Evolutionary conservation across 2,888 invertebrate species (phyloP).

Genomic region (Lasioglossum malachurum): DNA sequence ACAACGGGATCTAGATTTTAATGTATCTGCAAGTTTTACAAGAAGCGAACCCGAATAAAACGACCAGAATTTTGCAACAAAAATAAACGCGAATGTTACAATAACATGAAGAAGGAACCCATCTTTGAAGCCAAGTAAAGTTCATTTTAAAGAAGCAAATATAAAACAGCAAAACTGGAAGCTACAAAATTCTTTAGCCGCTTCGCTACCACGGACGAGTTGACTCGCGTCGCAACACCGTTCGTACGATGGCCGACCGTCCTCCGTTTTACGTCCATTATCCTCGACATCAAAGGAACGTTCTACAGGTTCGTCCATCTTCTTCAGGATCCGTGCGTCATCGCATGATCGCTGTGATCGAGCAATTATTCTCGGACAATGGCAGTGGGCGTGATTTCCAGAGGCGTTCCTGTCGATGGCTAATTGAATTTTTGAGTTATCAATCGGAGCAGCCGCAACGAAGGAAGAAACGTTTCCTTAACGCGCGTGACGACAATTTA

Average conservation of each 20-base stretch:
- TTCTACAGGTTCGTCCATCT: neutral
- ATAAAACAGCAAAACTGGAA: too few species aligned
- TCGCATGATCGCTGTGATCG: neutral
- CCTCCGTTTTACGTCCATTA: neutral
- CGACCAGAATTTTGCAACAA: too few species aligned
- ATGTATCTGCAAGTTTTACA: neutral
- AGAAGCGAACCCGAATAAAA: neutral
- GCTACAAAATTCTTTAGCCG: neutral
- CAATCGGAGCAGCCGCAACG: neutral
- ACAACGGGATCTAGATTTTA: neutral
- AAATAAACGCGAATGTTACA: too few species aligned
- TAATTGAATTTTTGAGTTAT: conserved; percentile 11
- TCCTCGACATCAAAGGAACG: neutral
- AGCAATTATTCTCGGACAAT: neutral
- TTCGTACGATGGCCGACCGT: too few species aligned
- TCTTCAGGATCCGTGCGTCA: neutral
- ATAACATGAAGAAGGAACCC: too few species aligned
- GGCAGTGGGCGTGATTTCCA: neutral
- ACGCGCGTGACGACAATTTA: conserved; percentile 1
- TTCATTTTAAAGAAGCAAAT: too few species aligned
- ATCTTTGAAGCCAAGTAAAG: too few species aligned
- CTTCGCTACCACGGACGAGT: too few species aligned
- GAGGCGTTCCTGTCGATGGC: neutral
- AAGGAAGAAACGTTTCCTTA: neutral
- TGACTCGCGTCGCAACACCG: too few species aligned